Base-by-base conservation (phyloP, 2,113 vertebrate species). In the Gasterosteus nipponicus region DNA sequence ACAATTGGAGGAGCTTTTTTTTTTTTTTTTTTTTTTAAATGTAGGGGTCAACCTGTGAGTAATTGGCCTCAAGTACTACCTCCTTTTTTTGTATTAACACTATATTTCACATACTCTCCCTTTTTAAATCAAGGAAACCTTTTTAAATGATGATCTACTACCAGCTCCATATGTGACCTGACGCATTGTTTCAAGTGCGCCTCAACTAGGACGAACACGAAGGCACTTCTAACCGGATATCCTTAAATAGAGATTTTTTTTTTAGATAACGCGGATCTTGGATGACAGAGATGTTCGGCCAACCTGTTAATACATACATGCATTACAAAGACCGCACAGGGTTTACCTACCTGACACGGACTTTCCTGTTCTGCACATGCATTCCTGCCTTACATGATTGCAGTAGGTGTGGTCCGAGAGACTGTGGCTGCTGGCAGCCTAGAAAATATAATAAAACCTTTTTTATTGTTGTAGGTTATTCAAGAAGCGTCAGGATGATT, bases 331-430 rank as follows among this genome's bases (percentile, higher is more conserved):
- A 89, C 85, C 81, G 66, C 69, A 73, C 81, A 83, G 86, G 89
- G 82, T 89, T 92, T 89, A 89, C 81, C 89, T 88, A 68, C 73
- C 79, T 83, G 84, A 91, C 85, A 91, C 87, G 82, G 92, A 91
- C 92, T 92, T 94, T 93, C 93, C 92, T 93, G 94, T 94, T 94
- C 92, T 94, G 91, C 92, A 87, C 83, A 85, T 92, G 88, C 91
- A 94, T 94, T 94, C 93, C 92, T 94, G 88, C 86, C 87, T 89
- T 89, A 92, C 92, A 84, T 94, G 93, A 93, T 92, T 94, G 89
- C 92, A 92, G 92, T 93, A 89, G 94, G 94, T 93, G 94, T 94
- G 93, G 93, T 86, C 89, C 85, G 80, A 83, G 74, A 93, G 90
- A 93, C 92, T 93, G 92, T 92, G 89, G 93, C 93, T 94, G 93